A percentile compares a stretch with the other conserved stretches of the same genome.
Conservation (phyloP, 2,888 invertebrate genomes). For the Platycheirus albimanus region DNA sequence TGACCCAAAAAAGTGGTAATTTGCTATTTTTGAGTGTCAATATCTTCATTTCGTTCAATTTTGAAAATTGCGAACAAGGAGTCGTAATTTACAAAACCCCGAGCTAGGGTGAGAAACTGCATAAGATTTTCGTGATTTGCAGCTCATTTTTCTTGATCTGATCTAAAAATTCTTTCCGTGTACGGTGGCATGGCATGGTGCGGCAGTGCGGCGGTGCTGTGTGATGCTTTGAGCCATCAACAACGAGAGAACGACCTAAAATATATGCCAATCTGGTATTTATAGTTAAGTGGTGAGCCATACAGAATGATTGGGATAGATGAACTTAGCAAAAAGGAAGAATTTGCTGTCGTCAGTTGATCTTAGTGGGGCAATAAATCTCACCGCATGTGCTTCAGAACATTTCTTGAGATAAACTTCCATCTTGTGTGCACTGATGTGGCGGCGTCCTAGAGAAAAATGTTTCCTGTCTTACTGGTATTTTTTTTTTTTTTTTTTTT, state of each 20-base stretch:
- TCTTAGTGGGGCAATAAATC: slow-evolving; percentile 66
- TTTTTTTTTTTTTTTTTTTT: background rate
- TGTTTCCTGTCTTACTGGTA: background rate
- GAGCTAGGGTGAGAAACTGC: no score
- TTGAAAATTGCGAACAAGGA: no score
- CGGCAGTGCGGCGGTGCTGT: no score
- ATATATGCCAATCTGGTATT: slow-evolving; percentile 36
- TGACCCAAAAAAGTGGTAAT: no score
- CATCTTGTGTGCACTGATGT: slow-evolving; percentile 12
- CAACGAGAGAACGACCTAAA: slow-evolving; percentile 20
- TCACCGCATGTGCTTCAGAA: slow-evolving; percentile 51
- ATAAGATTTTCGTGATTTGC: no score
- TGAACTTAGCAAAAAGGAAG: slow-evolving; percentile 24
- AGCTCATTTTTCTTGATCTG: no score
- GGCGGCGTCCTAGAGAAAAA: background rate
- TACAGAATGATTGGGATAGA: slow-evolving; percentile 40
- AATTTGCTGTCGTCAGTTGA: slow-evolving; percentile 54
- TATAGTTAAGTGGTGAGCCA: slow-evolving; percentile 50
- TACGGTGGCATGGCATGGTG: no score
- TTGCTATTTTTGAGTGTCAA: no score
- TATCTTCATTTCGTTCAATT: no score
- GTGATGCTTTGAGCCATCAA: background rate
- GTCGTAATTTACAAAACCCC: no score
- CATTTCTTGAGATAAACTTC: slow-evolving; percentile 28
- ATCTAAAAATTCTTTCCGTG: no score